Evolutionary conservation across 2,888 invertebrate species (phyloP), one percentile per base, ranked within the genome.

Genomic region (Portevinia maculata): DNA sequence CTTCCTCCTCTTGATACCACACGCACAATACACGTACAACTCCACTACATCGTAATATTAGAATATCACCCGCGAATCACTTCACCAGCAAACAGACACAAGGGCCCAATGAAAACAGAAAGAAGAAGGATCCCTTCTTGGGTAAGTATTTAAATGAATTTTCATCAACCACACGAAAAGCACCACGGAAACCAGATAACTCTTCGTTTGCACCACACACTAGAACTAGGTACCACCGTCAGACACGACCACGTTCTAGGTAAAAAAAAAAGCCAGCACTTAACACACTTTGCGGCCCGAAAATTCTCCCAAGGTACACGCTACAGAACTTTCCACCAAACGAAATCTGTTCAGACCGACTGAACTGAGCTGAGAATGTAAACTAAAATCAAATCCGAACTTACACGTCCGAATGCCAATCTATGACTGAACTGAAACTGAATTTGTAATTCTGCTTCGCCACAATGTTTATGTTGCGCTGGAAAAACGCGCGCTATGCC

Each of bases 381-480:
- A 70, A 52, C 48, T 60, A 8, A 57, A 75, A 59, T 71, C 57
- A 15, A 39, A 62, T 50, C 55, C 81, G 60, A 78, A 73, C 83
- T 71, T 78, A 15, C 60, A 73, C 83, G 78, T 67, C 76, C 83
- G 83, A 78, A 78, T 52, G 78, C 71, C 83, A 83, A 78, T 62
- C 78, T 55, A 62, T 62, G 83, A 83, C 83, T 81, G 64, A 78
- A 64, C 34, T 34, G 34, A 37, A n/a, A n/a, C 8, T 46, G 69
- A 69, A 69, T 65, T 67, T 57, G 62, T 78, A 50, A 15, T 39
- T 57, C 71, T 62, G 65, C n/a, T 71, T 55, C 59, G 76, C 65
- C 65, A 70, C 81, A 76, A 76, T 78, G 78, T 78, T 78, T 73
- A 78, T 83, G 83, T 83, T 76, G 83, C 83, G 44, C 34, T 32